A percentile compares a stretch with the other conserved stretches of the same genome.
These are phyloP conservation scores for Hystrix cristata DNA, from an alignment of 2,113 vertebrate genomes.

Conservation along the genomic window DNA sequence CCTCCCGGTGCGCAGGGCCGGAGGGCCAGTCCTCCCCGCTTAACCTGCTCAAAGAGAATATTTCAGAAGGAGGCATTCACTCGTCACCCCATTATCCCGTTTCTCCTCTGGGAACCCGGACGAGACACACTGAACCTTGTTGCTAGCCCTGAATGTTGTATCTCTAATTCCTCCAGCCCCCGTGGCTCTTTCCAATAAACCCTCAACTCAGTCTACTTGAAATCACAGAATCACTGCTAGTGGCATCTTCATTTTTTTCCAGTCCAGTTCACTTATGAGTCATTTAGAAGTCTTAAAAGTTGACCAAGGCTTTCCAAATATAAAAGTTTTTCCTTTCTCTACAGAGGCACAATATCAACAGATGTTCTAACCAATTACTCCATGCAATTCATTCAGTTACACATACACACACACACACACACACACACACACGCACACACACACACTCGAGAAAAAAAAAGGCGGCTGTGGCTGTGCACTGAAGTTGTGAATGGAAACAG, in stretches of 20 bases:
- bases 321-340: slow-evolving; percentile 8
- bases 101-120: background rate
- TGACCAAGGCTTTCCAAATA: background rate
- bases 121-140: background rate
- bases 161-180: background rate
- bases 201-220: slow-evolving; percentile 15
- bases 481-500: slow-evolving; percentile 51
- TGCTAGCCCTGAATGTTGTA: background rate
- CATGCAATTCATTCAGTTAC: slow-evolving; percentile 26
- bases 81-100: background rate
- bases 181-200: background rate
- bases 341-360: slow-evolving; percentile 43
- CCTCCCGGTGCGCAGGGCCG: background rate
- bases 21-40: background rate
- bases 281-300: slow-evolving; percentile 26
- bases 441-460: background rate
- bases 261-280: background rate
- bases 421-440: too few relatives aligned
- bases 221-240: background rate
- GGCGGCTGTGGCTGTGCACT: background rate
- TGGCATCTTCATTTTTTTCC: background rate
- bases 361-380: slow-evolving; percentile 45
- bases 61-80: background rate
- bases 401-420: background rate
- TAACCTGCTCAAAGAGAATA: slow-evolving; percentile 41